Evolutionary conservation across 2,113 vertebrate genomes (phyloP).

Genomic region (Phyllostomus hastatus): DNA sequence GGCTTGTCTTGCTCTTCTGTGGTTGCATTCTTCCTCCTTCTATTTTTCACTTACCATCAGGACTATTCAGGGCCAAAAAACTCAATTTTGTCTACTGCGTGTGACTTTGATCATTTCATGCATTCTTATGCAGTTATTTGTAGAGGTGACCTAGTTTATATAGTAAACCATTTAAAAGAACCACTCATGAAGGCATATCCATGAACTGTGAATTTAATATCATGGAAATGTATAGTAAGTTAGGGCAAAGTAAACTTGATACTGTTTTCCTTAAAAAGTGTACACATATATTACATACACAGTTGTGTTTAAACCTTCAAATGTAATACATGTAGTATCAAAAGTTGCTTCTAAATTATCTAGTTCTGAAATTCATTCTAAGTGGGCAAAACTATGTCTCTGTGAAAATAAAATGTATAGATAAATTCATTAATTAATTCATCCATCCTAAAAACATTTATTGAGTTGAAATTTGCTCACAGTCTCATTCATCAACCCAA

Average conservation of each 20-base stretch:
- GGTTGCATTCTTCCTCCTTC: background rate
- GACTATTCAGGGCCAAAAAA: background rate
- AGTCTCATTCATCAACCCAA: background rate
- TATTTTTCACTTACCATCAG: background rate
- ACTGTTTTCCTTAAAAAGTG: background rate
- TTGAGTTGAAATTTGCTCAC: background rate
- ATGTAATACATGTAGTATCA: background rate
- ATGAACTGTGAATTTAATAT: background rate
- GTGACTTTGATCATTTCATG: background rate
- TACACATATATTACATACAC: background rate
- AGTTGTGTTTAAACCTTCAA: background rate
- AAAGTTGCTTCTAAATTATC: background rate
- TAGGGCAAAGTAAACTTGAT: background rate
- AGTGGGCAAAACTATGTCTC: background rate
- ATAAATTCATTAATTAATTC: background rate
- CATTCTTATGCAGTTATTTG: background rate
- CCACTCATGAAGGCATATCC: background rate
- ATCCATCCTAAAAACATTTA: background rate
- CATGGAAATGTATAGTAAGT: background rate
- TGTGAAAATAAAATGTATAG: background rate
- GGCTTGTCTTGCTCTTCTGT: background rate
- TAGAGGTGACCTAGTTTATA: conserved; percentile 1
- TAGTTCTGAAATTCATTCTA: background rate
- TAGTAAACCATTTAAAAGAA: background rate
- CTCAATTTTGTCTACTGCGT: background rate